Conservation (phyloP, 2,797 vertebrate genomes). For the Steatocranus sp. region DNA sequence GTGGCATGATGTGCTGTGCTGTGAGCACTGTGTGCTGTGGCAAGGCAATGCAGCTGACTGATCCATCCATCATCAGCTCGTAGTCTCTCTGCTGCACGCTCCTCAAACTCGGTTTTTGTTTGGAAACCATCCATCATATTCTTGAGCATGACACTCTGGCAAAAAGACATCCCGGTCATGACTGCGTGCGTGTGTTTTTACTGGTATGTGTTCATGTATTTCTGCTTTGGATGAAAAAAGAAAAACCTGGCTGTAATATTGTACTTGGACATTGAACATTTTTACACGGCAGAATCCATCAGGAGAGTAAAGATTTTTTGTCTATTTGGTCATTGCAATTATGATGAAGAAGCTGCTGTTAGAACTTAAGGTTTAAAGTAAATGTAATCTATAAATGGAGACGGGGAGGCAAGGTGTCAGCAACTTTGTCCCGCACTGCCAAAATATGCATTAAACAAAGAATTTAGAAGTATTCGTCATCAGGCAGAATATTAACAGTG, state of each 20-base stretch:
- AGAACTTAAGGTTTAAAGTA: neutral
- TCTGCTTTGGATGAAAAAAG: neutral
- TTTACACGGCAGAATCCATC: neutral
- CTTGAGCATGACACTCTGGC: slow-evolving; percentile 15
- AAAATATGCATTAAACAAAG: neutral
- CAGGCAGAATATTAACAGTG: neutral
- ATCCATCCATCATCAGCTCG: slow-evolving; percentile 61
- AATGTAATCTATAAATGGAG: neutral
- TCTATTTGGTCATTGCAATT: neutral
- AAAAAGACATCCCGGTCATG: neutral
- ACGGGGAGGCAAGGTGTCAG: neutral
- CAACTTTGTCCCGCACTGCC: neutral
- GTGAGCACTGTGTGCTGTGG: neutral
- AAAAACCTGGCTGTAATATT: neutral
- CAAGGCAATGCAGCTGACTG: slow-evolving; percentile 14
- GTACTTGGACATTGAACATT: neutral
- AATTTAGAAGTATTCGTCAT: accelerated
- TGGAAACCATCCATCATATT: slow-evolving; percentile 65
- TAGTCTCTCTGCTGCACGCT: slow-evolving; percentile 36
- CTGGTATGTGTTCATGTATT: neutral
- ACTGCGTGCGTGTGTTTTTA: neutral
- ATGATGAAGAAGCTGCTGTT: neutral
- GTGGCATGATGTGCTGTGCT: slow-evolving; percentile 2
- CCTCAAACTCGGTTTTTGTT: slow-evolving; percentile 68
- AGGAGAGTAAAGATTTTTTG: neutral